Evolutionary conservation across 1,140 invertebrate species (phyloP).

Genomic region (Hylyphantes graminicola): DNA sequence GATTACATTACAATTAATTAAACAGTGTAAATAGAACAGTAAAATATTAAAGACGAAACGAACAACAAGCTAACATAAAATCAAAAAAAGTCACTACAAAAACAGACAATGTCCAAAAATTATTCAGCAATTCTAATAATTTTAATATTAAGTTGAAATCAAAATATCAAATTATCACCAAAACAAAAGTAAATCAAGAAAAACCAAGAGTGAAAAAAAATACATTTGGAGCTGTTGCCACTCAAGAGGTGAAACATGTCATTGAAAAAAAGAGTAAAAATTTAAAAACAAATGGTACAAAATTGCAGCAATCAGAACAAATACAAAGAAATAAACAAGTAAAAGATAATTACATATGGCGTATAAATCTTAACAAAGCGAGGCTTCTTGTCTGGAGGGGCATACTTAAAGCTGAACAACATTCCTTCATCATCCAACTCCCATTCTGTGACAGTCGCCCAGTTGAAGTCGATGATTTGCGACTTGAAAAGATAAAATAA

Average conservation of each 20-base stretch:
- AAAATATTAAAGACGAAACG: too few species aligned
- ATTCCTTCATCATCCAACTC: slow-evolving; percentile 91
- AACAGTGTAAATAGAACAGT: too few species aligned
- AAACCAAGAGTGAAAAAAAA: not conserved
- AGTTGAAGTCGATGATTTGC: slow-evolving; percentile 86
- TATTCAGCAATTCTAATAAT: too few species aligned
- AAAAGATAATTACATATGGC: slow-evolving; percentile 82
- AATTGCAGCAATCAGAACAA: not conserved
- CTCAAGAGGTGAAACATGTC: not conserved
- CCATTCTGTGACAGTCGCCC: slow-evolving; percentile 84
- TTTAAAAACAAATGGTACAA: not conserved
- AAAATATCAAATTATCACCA: not conserved
- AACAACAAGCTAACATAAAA: too few species aligned
- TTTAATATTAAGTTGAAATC: too few species aligned
- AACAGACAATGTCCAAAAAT: too few species aligned
- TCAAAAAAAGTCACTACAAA: too few species aligned
- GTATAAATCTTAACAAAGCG: slow-evolving; percentile 90
- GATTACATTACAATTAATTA: too few species aligned
- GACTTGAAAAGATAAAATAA: slow-evolving; percentile 67
- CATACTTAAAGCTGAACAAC: slow-evolving; percentile 89
- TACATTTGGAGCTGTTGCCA: not conserved
- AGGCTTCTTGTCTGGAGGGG: slow-evolving; percentile 81
- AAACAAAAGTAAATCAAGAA: not conserved
- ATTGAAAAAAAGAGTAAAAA: not conserved
- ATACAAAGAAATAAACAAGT: not conserved